Percentiles rank a stretch among this genome's conserved stretches.
Conservation (phyloP, 1,140 invertebrate genomes). For the Popillia japonica region DNA sequence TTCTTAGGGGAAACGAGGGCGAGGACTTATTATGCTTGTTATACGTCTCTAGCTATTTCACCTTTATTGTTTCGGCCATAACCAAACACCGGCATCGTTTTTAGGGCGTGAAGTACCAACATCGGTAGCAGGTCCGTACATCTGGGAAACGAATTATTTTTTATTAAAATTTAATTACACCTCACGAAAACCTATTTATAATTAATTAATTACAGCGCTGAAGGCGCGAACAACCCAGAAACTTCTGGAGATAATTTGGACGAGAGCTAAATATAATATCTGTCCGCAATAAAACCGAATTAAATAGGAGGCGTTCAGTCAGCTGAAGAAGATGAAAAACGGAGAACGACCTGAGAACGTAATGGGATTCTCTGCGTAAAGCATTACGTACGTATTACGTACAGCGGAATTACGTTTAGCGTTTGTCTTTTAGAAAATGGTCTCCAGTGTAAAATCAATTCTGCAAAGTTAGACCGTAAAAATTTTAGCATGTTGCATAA, state of each 20-base stretch:
- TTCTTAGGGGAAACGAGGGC: not conserved
- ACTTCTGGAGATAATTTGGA: not conserved
- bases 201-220: conserved; percentile 5
- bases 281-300: conserved; percentile 8
- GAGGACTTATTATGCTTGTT: not conserved
- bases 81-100: not conserved
- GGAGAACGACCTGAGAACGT: not conserved
- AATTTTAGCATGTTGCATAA: too few species aligned
- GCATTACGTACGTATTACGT: not conserved
- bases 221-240: not conserved
- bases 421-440: too few species aligned
- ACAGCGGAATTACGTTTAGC: too few species aligned
- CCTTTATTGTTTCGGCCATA: not conserved
- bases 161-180: conserved; percentile 34
- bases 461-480: too few species aligned
- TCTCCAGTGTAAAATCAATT: too few species aligned
- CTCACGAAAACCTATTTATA: not conserved
- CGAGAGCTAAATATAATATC: not conserved
- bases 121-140: not conserved
- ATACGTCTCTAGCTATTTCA: not conserved
- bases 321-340: not conserved
- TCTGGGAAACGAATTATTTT: conserved; percentile 16
- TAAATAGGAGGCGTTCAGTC: not conserved
- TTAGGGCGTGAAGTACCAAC: not conserved
- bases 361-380: not conserved